Conservation (phyloP, 2,113 vertebrate species). For the Proteles cristata region DNA sequence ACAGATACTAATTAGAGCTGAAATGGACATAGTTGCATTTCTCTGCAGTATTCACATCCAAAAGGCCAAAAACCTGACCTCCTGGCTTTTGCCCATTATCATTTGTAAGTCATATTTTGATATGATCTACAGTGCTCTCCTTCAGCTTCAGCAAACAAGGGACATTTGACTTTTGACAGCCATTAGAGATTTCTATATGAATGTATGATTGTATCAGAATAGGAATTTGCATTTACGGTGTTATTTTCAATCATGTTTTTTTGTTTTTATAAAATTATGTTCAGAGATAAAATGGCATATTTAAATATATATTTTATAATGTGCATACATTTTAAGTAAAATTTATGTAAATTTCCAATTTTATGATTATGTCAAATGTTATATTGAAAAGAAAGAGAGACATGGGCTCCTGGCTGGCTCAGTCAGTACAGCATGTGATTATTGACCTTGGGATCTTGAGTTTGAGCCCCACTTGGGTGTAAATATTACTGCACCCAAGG, state of each 20-base stretch:
- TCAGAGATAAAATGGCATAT: neutral
- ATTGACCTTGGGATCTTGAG: neutral
- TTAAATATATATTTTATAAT: neutral
- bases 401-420: neutral
- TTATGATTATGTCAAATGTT: neutral
- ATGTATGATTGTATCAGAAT: neutral
- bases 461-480: neutral
- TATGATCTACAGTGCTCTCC: neutral
- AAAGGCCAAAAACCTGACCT: neutral
- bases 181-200: neutral
- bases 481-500: neutral
- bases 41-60: neutral
- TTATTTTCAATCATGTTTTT: neutral
- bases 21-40: neutral
- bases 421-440: neutral
- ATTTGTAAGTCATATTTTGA: neutral
- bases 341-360: neutral
- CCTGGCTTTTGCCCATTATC: neutral
- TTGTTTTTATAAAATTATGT: neutral
- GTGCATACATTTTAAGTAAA: neutral
- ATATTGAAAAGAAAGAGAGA: neutral
- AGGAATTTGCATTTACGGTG: neutral
- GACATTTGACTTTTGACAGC: neutral
- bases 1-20: neutral
- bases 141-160: neutral